Evolutionary conservation across 2,113 vertebrate genomes (phyloP), one percentile per base, ranked within the genome.

Genomic region (Neoarius graeffei): DNA sequence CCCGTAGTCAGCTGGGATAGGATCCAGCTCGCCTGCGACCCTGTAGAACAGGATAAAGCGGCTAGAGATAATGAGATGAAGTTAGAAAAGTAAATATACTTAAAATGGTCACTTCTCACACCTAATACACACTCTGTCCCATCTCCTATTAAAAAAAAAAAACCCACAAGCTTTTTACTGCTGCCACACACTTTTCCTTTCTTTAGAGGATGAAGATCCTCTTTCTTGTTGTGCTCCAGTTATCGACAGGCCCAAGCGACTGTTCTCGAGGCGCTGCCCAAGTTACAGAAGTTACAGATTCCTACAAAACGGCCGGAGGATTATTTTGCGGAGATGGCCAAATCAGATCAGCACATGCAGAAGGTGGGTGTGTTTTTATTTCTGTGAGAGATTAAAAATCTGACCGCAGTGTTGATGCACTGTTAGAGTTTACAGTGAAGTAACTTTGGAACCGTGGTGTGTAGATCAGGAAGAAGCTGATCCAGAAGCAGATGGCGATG

Each of bases 321-420:
- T 92, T 99, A 99, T 93, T 99, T 99, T 90, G 98, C 98, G 87
- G 98, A 99, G 94, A 99, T 99, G 98, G 97, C 98, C 86, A 99
- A 99, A 88, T 96, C 98, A 8, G 98, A 99, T 92, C 97, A 99
- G 81, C 98, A 99, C 64, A 99, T 99, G 98, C 98, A 99, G 90
- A 99, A 99, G 97, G 98, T 99, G 92, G 0, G 62, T 80, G 20
- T 81, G 35, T 85, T 17, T 85, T 0, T 27, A 73, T 89, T 8
- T 67, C 25, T 5, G 13, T 92, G 7, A 67, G n/a, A 27, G 27
- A 27, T 27, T 5, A 27, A 4, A 66, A 66, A 69, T 14, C 66
- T 5, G 25, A 13, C n/a, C 7, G 59, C 59, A 62, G 23, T 23
- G 25, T 10, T 25, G 1, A 5, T 30, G 27, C 0, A 0, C 13